Evolutionary conservation across 2,113 vertebrate species (phyloP).

Genomic region (Smithornis capensis): DNA sequence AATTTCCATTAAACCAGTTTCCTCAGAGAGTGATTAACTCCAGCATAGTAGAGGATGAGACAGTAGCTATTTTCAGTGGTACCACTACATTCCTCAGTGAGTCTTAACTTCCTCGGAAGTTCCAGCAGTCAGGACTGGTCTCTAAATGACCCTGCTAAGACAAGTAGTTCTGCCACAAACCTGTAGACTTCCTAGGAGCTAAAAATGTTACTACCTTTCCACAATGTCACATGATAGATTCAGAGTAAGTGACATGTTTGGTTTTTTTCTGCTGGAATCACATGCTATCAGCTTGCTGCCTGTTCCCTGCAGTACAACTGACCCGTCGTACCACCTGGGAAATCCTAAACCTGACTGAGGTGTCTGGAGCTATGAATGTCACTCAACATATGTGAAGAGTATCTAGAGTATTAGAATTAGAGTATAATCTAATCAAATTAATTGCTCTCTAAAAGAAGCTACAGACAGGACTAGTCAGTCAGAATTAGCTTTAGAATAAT

Average conservation of each 20-base stretch:
- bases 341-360: background rate
- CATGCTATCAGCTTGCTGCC: background rate
- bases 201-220: background rate
- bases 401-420: background rate
- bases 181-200: background rate
- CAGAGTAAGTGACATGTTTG: background rate
- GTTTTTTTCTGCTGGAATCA: background rate
- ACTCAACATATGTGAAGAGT: background rate
- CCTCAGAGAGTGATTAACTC: background rate
- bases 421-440: background rate
- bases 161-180: background rate
- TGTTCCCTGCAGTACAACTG: background rate
- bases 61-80: background rate
- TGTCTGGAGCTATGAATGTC: background rate
- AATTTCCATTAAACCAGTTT: background rate
- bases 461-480: background rate
- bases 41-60: background rate
- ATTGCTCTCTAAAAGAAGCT: background rate
- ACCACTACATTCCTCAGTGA: background rate
- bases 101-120: background rate
- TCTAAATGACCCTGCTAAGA: background rate
- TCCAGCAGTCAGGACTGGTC: background rate
- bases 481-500: background rate
- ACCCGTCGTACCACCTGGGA: background rate
- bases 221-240: background rate